Base-by-base conservation (phyloP, 2,888 invertebrate species). In the Cantharis rufa region DNA sequence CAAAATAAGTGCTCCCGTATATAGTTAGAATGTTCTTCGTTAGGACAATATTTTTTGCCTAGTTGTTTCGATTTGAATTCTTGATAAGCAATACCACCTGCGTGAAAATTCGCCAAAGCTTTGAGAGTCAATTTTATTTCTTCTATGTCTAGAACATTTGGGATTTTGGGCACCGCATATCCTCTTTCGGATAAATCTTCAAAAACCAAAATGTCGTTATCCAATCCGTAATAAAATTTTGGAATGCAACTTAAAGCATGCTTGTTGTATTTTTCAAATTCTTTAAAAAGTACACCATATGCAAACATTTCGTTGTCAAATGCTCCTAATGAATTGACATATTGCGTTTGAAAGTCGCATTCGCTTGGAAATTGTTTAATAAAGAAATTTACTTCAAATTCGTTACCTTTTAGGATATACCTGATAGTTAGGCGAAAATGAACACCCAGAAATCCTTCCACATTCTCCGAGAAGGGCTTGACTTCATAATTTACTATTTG, bases 1-100 rank as follows among this genome's bases (percentile, higher is more conserved):
- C 87, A 87, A 84, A 89, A 89, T 0, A 87, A 82, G 74, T 88
- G 87, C 81, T 89, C 89, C 28, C 81, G 69, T 3, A 88, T 81
- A 7, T 83, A 83, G 13, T 83, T 74, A 1, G 84, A 79, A 78
- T 84, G 86, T 0, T 86, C 73, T 13, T 86, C 82, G 3, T 77
- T 62, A 0, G 88, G 70, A 28, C 77, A 66, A 24, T 82, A 80
- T 21, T 70, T 68, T 69, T 71, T 76, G 71, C 81, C 69, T 72
- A 71, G 0, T 81, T 81, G 21, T 80, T 79, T 5, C 27, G 81
- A 68, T 82, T 70, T 70, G 13, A 15, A 48, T 61, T 48, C 70
- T 61, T 70, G 28, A 13, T 48, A 84, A 1, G 89, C 84, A 18
- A 90, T 68, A 18, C 82, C 81, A 61, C 81, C 80, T 5, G 84